Conservation (phyloP, 1,140 invertebrate genomes). For the Elymnias hypermnestra region DNA sequence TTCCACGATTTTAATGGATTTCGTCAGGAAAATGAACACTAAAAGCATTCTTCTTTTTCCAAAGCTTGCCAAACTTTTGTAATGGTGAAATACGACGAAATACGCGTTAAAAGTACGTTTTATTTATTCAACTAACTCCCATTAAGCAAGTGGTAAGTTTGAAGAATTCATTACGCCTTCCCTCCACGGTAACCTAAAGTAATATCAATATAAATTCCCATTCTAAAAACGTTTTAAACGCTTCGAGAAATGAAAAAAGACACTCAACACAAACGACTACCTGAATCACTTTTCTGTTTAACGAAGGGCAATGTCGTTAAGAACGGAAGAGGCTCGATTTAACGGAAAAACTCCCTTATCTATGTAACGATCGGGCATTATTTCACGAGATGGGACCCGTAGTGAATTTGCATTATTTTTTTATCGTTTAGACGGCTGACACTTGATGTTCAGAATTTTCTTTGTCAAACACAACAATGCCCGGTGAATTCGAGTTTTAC, state of each 20-base stretch:
- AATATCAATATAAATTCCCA: conserved; percentile 51
- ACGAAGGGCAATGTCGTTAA: conserved; percentile 63
- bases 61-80: conserved; percentile 7
- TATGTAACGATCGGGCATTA: conserved; percentile 61
- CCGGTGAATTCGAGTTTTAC: conserved; percentile 20
- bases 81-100: conserved; percentile 8
- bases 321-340: conserved; percentile 50
- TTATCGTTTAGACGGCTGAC: conserved; percentile 46
- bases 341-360: conserved; percentile 64
- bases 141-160: conserved; percentile 11
- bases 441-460: conserved; percentile 36
- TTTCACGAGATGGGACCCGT: conserved; percentile 26
- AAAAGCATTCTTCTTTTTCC: not conserved
- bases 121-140: conserved; percentile 18
- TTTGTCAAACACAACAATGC: conserved; percentile 30
- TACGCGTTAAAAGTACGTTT: conserved; percentile 7
- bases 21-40: not conserved
- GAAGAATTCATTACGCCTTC: conserved; percentile 2
- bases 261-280: conserved; percentile 49
- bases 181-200: not conserved
- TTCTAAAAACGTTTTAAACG: conserved; percentile 31
- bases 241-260: conserved; percentile 46
- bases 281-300: conserved; percentile 67
- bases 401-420: conserved; percentile 72
- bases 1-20: no score